Base-by-base conservation (phyloP, 2,113 vertebrate genomes). In the Festucalex cinctus region DNA sequence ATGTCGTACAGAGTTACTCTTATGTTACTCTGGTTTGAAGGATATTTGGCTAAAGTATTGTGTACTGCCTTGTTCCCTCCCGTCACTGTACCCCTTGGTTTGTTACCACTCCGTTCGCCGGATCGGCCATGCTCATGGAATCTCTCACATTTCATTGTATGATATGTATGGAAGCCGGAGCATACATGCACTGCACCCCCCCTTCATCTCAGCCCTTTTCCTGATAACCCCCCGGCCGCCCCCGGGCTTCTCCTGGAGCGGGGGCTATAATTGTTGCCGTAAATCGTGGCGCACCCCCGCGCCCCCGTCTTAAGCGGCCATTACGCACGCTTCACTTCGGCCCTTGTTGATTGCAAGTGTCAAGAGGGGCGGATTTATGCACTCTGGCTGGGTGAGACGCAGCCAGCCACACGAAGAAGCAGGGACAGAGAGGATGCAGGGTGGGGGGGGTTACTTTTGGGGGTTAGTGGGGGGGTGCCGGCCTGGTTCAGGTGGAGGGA, bases 311-410 rank as follows among this genome's bases (percentile, higher is more conserved):
- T 89, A 89, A 88, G 81, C 81, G 81, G 75, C 85, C 83, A 89
- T 90, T 90, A 89, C 86, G 78, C 88, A 87, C 84, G 88, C 82
- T 85, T 88, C 86, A 88, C 87, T 89, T 87, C 80, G 83, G 85
- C 82, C 83, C 85, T 88, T 87, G 86, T 89, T 91, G 90, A 91
- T 91, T 91, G 89, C 87, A 86, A 88, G 88, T 91, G 89, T 89
- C 88, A 79, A 75, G 81, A 71, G 36, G 78, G 63, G 72, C 73
- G 77, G 88, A 90, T 89, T 89, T 88, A 90, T 85, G 78, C 83
- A 86, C 86, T 88, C 46, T 39, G 54, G 76, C 74, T 68, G 26
- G 20, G 63, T 20, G 44, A 65, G 28, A 37, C 46, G 63, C 39
- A 51, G 63, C 39, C 24, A 44, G 43, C 44, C 44, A 46, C 28